A percentile compares a stretch with the other conserved stretches of the same genome.
phyloP scores from a whole-genome alignment of 2,113 vertebrate species.

The Fulmarus glacialis region DNA sequence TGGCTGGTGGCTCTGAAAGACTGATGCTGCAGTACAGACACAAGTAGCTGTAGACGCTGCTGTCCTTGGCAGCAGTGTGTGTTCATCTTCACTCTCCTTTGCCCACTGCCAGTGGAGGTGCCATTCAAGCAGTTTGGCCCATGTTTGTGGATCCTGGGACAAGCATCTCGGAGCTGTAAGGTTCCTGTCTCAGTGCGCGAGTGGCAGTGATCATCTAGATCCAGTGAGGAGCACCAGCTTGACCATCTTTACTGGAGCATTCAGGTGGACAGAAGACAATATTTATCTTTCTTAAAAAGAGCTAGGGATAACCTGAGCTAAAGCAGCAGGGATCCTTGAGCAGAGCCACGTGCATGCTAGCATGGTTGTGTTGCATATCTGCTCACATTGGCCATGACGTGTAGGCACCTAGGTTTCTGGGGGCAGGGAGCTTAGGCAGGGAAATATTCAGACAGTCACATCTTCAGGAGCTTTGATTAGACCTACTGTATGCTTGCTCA shows the following conservation, averaged over 20 bases:
- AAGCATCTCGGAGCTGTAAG: not conserved
- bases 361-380: not conserved
- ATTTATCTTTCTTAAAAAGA: not conserved
- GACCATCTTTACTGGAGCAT: not conserved
- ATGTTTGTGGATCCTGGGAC: not conserved
- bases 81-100: not conserved
- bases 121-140: too few relatives aligned
- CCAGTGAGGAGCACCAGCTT: not conserved
- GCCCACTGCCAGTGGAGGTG: not conserved
- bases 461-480: not conserved
- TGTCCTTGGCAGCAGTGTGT: not conserved
- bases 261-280: not conserved
- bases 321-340: not conserved
- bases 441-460: not conserved
- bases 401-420: not conserved
- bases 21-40: not conserved
- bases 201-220: not conserved
- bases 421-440: not conserved
- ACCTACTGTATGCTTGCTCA: not conserved
- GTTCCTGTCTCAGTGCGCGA: not conserved
- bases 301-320: not conserved
- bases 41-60: not conserved
- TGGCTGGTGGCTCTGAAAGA: not conserved
- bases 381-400: rapidly evolving
- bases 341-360: not conserved